These are phyloP conservation scores for Drosophila jambulina DNA, from an alignment of 1,140 invertebrate species.

Conservation along the genomic window DNA sequence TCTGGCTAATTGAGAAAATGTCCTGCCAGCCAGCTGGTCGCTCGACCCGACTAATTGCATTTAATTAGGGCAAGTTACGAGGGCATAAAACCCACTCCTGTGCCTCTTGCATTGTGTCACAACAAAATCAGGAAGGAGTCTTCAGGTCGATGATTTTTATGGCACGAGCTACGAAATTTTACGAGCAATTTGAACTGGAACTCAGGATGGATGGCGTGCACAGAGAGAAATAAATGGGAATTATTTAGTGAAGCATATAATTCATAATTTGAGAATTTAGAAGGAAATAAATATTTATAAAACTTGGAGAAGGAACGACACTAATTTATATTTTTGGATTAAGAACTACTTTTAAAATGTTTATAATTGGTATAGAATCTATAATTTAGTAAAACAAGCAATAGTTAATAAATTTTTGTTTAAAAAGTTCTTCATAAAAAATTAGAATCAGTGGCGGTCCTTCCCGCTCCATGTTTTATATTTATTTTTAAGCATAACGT, in stretches of 20 bases:
- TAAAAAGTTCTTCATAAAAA: too few species aligned
- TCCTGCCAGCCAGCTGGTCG: slow-evolving; percentile 49
- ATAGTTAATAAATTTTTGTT: too few species aligned
- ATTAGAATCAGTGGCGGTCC: too few species aligned
- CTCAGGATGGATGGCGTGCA: slow-evolving; percentile 6
- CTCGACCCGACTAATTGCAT: slow-evolving; percentile 52
- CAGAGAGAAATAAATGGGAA: neutral
- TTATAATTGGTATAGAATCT: neutral
- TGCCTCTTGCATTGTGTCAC: slow-evolving; percentile 50
- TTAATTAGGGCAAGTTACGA: slow-evolving; percentile 63
- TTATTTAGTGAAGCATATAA: neutral
- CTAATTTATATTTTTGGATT: too few species aligned
- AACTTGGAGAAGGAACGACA: too few species aligned
- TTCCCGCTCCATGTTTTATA: too few species aligned
- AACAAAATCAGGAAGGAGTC: slow-evolving; percentile 43
- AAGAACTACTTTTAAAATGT: neutral
- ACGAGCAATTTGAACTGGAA: slow-evolving; percentile 49
- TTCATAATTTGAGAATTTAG: neutral
- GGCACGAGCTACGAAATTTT: slow-evolving; percentile 43
- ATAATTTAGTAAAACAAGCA: neutral
- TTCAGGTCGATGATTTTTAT: slow-evolving; percentile 54
- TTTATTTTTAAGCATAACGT: neutral
- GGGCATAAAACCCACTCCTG: slow-evolving; percentile 37
- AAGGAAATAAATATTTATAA: too few species aligned
- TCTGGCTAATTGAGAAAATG: slow-evolving; percentile 49